Percentiles rank a stretch among this genome's conserved stretches.
These are phyloP conservation scores for Yponomeuta malinellus DNA, from an alignment of 2,888 invertebrate genomes.

Conservation along the genomic window DNA sequence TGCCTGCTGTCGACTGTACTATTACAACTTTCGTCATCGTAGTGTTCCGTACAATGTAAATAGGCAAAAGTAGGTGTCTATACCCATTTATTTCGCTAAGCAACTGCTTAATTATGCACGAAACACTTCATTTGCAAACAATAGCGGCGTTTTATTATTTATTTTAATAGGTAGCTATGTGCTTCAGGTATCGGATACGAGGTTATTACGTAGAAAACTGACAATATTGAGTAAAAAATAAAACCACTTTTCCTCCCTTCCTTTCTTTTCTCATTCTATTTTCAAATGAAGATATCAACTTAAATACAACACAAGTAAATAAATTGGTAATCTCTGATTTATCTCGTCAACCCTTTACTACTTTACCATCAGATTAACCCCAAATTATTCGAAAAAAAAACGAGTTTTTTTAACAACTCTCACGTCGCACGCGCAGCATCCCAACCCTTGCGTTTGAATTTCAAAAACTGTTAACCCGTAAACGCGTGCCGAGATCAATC, in stretches of 20 bases:
- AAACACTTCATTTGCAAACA: conserved; percentile 19
- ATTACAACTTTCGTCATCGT: background rate
- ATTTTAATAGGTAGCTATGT: conserved; percentile 5
- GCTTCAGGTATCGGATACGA: background rate
- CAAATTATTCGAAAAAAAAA: background rate
- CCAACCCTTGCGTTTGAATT: conserved; percentile 35
- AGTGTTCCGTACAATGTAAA: background rate
- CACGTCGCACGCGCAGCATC: conserved; percentile 61
- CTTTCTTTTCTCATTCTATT: too few species aligned
- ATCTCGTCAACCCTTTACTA: background rate
- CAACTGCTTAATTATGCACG: conserved; percentile 10
- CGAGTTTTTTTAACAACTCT: conserved; percentile 22
- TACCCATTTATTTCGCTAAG: conserved; percentile 1
- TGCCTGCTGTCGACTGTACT: background rate
- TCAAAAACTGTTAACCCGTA: conserved; percentile 48
- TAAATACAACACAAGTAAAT: background rate
- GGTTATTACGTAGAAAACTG: background rate
- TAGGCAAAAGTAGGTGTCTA: conserved; percentile 5
- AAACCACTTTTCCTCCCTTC: background rate
- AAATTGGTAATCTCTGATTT: background rate
- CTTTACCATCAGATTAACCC: background rate
- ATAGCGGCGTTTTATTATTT: conserved; percentile 15
- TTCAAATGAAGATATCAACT: too few species aligned
- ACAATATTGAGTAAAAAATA: background rate
- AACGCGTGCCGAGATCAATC: conserved; percentile 67